These are phyloP conservation scores for Cosmopolites sordidus DNA, from an alignment of 2,888 invertebrate genomes.

Conservation along the genomic window DNA sequence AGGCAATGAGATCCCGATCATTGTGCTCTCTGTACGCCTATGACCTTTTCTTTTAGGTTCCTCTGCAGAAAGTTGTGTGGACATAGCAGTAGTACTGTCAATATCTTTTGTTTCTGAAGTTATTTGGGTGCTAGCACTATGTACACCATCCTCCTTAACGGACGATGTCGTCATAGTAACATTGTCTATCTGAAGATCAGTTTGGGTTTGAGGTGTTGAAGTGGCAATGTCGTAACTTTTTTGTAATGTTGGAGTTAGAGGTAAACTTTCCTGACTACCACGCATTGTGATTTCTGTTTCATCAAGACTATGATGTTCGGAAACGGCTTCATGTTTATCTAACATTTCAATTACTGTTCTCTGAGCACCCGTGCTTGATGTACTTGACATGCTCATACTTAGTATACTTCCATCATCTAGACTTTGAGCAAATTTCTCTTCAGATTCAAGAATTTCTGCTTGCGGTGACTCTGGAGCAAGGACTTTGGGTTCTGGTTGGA, in stretches of 20 bases:
- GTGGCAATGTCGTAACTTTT: constrained; percentile 45
- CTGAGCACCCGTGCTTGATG: constrained; percentile 50
- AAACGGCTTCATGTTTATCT: constrained; percentile 47
- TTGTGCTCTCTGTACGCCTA: constrained; percentile 53
- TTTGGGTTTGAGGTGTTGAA: constrained; percentile 39
- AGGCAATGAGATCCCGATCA: constrained; percentile 31
- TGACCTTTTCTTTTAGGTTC: constrained; percentile 52
- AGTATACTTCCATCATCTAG: constrained; percentile 57
- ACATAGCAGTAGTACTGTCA: constrained; percentile 25
- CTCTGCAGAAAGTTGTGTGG: constrained; percentile 27
- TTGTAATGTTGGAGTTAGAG: constrained; percentile 32
- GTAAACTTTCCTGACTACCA: constrained; percentile 41
- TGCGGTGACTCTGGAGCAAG: constrained; percentile 51
- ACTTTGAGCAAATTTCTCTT: constrained; percentile 55
- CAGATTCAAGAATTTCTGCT: constrained; percentile 43
- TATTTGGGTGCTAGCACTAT: constrained; percentile 55
- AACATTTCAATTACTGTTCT: constrained; percentile 50
- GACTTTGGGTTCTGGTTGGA: constrained; percentile 60
- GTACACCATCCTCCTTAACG: constrained; percentile 50
- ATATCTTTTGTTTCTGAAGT: constrained; percentile 48
- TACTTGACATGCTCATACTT: constrained; percentile 57
- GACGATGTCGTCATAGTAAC: constrained; percentile 53
- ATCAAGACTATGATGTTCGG: constrained; percentile 49
- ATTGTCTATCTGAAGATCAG: constrained; percentile 45
- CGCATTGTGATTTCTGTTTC: constrained; percentile 39